These are phyloP conservation scores for Ophonus ardosiacus DNA, from an alignment of 2,888 invertebrate genomes.

Conservation along the genomic window DNA sequence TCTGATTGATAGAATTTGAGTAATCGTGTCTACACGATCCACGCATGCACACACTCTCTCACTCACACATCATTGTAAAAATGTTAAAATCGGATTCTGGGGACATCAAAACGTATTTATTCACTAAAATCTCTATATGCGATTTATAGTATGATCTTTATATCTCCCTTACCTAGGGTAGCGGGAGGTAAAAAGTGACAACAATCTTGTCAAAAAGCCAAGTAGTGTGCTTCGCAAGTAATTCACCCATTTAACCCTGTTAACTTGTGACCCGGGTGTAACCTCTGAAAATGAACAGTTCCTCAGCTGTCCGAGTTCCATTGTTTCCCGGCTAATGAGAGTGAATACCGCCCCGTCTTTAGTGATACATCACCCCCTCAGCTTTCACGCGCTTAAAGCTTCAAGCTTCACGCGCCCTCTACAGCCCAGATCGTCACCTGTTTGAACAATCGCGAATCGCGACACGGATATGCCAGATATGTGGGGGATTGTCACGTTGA, in stretches of 20 bases:
- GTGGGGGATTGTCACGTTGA: neutral
- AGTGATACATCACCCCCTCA: constrained; percentile 48
- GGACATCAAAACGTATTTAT: too few relatives aligned
- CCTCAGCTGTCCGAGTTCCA: constrained; percentile 51
- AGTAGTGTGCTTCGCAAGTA: neutral
- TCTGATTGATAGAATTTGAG: too few relatives aligned
- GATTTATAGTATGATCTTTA: too few relatives aligned
- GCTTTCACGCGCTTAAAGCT: neutral
- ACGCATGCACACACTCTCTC: too few relatives aligned
- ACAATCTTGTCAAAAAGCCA: neutral
- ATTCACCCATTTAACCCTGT: constrained; percentile 28
- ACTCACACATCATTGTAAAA: too few relatives aligned
- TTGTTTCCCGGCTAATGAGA: constrained; percentile 51
- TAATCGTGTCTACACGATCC: too few relatives aligned
- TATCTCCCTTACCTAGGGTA: too few relatives aligned
- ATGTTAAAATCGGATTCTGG: too few relatives aligned
- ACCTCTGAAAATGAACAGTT: constrained; percentile 50
- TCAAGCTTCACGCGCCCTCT: too few relatives aligned
- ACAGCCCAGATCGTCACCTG: constrained; percentile 46
- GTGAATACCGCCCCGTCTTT: constrained; percentile 33
- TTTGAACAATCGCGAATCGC: constrained; percentile 44
- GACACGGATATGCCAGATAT: neutral
- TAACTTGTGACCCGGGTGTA: neutral
- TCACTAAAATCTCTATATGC: too few relatives aligned
- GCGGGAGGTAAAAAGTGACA: too few relatives aligned